Conservation (phyloP, 1,140 invertebrate species). For the Lysiphlebus fabarum region DNA sequence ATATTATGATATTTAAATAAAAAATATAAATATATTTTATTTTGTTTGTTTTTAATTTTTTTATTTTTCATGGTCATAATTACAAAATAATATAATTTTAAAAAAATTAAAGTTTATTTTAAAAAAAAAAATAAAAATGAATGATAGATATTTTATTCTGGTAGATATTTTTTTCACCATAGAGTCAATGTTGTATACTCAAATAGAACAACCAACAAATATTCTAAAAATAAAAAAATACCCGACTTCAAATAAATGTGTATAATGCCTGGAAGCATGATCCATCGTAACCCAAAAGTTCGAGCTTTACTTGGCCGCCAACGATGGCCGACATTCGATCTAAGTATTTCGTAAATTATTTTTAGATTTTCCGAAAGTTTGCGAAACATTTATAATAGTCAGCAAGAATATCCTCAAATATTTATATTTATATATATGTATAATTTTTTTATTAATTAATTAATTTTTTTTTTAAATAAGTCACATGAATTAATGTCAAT, state of each 20-base stretch:
- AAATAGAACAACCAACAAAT: conserved; percentile 50
- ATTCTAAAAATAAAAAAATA: conserved; percentile 50
- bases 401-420: neutral
- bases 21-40: too few relatives aligned
- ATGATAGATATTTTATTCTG: too few relatives aligned
- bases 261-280: conserved; percentile 8
- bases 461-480: neutral
- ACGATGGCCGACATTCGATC: conserved; percentile 54
- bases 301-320: conserved; percentile 55
- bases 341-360: conserved; percentile 45
- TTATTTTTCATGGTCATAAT: too few relatives aligned
- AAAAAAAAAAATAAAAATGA: too few relatives aligned
- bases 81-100: too few relatives aligned
- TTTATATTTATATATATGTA: conserved; percentile 5
- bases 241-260: conserved; percentile 26
- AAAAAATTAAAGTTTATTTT: too few relatives aligned
- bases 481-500: too few relatives aligned
- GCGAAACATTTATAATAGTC: conserved; percentile 31
- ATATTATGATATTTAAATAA: too few relatives aligned
- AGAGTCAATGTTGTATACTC: conserved; percentile 42
- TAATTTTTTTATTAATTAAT: too few relatives aligned
- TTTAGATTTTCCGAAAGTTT: conserved; percentile 52
- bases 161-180: conserved; percentile 1
- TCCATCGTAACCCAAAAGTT: conserved; percentile 40
- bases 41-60: too few relatives aligned